Base-by-base conservation (phyloP, 2,888 invertebrate genomes). In the Trichopria drosophilae region DNA sequence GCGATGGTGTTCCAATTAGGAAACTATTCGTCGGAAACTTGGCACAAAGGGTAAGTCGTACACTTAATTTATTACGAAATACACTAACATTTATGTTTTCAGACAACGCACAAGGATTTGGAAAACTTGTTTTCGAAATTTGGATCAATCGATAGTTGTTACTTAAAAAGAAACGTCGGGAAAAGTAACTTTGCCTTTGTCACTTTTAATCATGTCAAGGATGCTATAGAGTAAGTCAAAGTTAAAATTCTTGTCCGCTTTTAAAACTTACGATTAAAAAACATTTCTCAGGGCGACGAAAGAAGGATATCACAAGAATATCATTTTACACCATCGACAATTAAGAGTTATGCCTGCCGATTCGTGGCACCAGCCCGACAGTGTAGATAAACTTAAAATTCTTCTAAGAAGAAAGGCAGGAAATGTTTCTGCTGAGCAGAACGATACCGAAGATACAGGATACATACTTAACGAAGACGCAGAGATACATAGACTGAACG, bases 281-380 rank as follows among this genome's bases (percentile, higher is more conserved):
- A 19, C 20, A 28, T 40, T 46, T 45, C 52, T 16, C 41, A 73
- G 72, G 60, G 75, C 72, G 3, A 55, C 64, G 44, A 49, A 51
- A 28, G 68, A 63, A 20, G 69, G 69, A 1, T 51, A 54, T 16
- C 56, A 35, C 36, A 69, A 64, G 55, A 57, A 60, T 35, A 66
- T 75, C 46, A 59, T 61, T 42, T 58, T 76, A 10, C 72, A 75
- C 43, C 66, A 69, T 46, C 62, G 72, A 52, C 57, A 65, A 13
- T 68, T 84, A 34, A 75, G 76, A 59, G 79, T 81, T 45, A 78
- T 78, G 1, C 79, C 82, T 1, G 84, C 83, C 1, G 82, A 84
- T 63, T 80, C 81, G 48, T 83, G 83, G 83, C 83, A 83, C 66
- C 84, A 84, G 63, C 83, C 84, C 0, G 75, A 61, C 58, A 75